Percentiles rank a stretch among this genome's conserved stretches.
phyloP scores from a whole-genome alignment of 2,888 invertebrate species.

The Brachycybe producta region DNA sequence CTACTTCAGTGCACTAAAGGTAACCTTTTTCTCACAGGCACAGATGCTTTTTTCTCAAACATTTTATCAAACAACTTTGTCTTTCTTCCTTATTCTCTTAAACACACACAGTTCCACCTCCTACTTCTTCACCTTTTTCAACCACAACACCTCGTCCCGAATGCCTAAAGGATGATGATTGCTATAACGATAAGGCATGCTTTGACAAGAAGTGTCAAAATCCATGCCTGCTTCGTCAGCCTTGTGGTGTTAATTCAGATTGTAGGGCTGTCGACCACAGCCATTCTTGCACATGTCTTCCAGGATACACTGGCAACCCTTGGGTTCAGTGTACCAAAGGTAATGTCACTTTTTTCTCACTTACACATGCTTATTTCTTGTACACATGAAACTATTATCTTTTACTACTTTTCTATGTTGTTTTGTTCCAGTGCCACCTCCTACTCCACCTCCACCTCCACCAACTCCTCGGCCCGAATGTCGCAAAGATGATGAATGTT shows the following conservation, averaged over 20 bases:
- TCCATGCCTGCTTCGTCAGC: constrained; percentile 18
- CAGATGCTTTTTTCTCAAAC: too few species aligned
- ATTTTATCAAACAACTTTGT: background rate
- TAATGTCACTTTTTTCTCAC: too few species aligned
- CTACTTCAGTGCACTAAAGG: constrained; percentile 48
- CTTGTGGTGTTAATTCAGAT: constrained; percentile 25
- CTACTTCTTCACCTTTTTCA: constrained; percentile 9
- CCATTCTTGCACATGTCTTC: constrained; percentile 53
- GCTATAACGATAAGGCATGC: constrained; percentile 55
- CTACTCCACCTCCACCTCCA: background rate
- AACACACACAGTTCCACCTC: too few species aligned
- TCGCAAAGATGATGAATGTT: constrained; percentile 15
- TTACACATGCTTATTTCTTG: too few species aligned
- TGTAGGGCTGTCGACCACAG: constrained; percentile 24
- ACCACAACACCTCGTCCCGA: constrained; percentile 4
- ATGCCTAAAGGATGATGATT: constrained; percentile 20
- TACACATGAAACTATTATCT: too few species aligned
- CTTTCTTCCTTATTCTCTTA: background rate
- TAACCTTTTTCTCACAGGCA: constrained; percentile 15
- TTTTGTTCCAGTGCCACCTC: background rate
- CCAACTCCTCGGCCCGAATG: constrained; percentile 18
- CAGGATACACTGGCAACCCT: constrained; percentile 47
- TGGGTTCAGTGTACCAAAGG: constrained; percentile 20
- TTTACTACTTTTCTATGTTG: background rate
- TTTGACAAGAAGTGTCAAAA: constrained; percentile 35